Evolutionary conservation across 2,888 invertebrate genomes (phyloP), one percentile per base, ranked within the genome.

Genomic region (Polylopha cassiicola): DNA sequence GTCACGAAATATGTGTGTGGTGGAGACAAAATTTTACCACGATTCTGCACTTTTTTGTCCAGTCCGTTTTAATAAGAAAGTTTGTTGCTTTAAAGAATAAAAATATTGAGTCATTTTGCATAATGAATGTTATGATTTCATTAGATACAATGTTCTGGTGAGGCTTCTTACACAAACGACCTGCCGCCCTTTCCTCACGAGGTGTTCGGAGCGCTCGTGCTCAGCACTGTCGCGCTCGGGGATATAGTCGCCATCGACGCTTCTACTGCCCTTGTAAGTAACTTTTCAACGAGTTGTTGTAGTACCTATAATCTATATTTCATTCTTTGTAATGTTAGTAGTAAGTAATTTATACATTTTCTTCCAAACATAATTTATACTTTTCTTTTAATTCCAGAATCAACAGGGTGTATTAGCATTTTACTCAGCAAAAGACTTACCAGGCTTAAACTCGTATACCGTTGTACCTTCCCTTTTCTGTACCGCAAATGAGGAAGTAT

Each of bases 161-260:
- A 92, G 65, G 91, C 90, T 1, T 74, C 86, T 46, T 93, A 89
- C 58, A 73, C 88, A 1, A 89, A 89, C 53, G 93, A 93, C 55
- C 62, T 89, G 16, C 87, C 87, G 1, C 62, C 76, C 0, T 57
- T 76, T 1, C 80, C 85, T 0, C 85, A 89, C 50, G 90, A 93
- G 68, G 86, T 92, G 2, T 88, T 85, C 61, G 91, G 88, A 15
- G 88, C 89, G 1, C 89, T 92, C 43, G 90, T 91, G 1, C 58
- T 88, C 0, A 70, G 74, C 8, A 71, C 65, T 4, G 64, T 87
- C 41, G 58, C 87, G 27, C 63, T 69, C 37, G 92, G 90, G 2
- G 81, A 71, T 16, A 81, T 92, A 11, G 72, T 73, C 2, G 71
- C 61, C 20, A 87, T 92, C 20, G 89, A 92, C 58, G 61, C 88